Base-by-base conservation (phyloP, 2,888 invertebrate species). In the Lumbricus terrestris region DNA sequence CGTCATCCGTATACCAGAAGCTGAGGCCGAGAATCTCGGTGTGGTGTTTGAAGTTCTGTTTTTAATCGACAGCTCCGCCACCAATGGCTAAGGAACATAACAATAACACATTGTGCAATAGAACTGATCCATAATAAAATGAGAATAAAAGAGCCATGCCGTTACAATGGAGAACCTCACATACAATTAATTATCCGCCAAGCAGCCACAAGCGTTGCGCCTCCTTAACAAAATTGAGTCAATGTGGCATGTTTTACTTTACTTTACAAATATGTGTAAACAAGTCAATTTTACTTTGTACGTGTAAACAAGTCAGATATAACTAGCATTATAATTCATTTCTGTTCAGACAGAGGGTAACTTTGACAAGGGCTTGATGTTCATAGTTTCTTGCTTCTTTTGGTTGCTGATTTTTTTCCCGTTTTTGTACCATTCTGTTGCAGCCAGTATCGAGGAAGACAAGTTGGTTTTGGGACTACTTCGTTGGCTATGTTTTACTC, bases 401-500 rank as follows among this genome's bases (percentile, higher is more conserved):
- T 69, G 69, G 29, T 69, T 69, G 69, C 69, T 13, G 13, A 69
- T 69, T 69, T 69, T 8, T 69, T n/a, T n/a, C n/a, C n/a, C 4
- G 3, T 29, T 69, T 69, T 69, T 54, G 6, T 29, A 16, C 29
- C 29, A n/a, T 90, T 35, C 33, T 42, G 83, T 89, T 88, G 35
- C 69, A 91, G 91, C 88, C 91, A 82, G 54, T 90, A 18, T 34
- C n/a, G 15, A 91, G 89, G 34, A 42, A 20, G n/a, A 13, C 34
- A 35, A 92, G 90, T 54, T 89, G 93, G 92, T 89, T 94, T 93
- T 94, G 93, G 92, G 93, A 94, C 88, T 93, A 93, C 91, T 91
- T 92, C 33, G 88, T 95, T 90, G 94, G 94, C 6, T 94, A 93
- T 91, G 92, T 94, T 91, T 69, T 94, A 29, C 91, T 95, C 13